These are phyloP conservation scores for Drosophila pandora DNA, from an alignment of 1,140 invertebrate species.

Conservation along the genomic window DNA sequence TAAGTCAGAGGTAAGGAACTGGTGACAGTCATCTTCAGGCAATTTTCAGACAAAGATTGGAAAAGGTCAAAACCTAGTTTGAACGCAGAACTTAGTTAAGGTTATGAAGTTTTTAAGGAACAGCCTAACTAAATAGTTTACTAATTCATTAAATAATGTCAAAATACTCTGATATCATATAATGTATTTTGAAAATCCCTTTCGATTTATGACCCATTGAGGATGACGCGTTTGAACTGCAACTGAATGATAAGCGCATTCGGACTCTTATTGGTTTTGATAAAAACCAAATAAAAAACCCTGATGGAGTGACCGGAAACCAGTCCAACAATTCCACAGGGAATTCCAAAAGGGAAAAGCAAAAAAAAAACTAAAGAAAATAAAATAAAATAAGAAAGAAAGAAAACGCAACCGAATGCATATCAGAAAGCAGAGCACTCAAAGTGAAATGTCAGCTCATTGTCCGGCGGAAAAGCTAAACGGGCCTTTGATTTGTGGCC, in stretches of 20 bases:
- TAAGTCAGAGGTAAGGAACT: slow-evolving; percentile 3
- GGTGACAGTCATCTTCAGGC: slow-evolving; percentile 17
- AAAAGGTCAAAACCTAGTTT: neutral
- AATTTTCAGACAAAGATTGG: slow-evolving; percentile 9
- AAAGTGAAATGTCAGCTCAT: slow-evolving; percentile 78
- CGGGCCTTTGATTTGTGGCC: slow-evolving; percentile 70
- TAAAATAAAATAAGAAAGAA: slow-evolving; percentile 21
- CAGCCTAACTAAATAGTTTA: neutral
- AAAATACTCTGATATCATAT: neutral
- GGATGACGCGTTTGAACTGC: slow-evolving; percentile 18
- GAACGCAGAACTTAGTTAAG: neutral
- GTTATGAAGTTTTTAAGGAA: no score
- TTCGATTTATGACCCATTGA: slow-evolving; percentile 59
- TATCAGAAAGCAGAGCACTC: slow-evolving; percentile 71
- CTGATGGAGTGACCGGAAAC: slow-evolving; percentile 35
- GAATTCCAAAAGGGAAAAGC: slow-evolving; percentile 6
- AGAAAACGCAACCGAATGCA: slow-evolving; percentile 45
- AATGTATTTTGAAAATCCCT: slow-evolving; percentile 36
- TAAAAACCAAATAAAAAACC: slow-evolving; percentile 23
- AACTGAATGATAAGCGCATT: slow-evolving; percentile 58
- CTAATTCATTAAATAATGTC: neutral
- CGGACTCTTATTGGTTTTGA: slow-evolving; percentile 42
- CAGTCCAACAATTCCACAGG: slow-evolving; percentile 46
- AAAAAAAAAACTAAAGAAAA: slow-evolving; percentile 28
- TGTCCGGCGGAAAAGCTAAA: slow-evolving; percentile 59